Evolutionary conservation across 2,888 invertebrate genomes (phyloP).

Genomic region (Scaptomyza caliginosa): DNA sequence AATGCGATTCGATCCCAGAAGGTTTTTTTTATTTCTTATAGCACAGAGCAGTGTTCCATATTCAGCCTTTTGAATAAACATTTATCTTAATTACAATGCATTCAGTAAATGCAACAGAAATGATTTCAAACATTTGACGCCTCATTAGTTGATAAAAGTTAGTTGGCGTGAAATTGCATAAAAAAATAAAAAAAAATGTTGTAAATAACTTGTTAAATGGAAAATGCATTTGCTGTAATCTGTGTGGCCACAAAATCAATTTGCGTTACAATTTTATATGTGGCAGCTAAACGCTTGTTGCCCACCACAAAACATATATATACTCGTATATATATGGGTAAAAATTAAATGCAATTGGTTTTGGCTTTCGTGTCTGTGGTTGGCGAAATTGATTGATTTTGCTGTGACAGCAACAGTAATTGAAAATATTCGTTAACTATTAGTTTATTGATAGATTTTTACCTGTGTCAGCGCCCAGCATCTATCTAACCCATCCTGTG

Average conservation of each 20-base stretch:
- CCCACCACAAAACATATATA: neutral
- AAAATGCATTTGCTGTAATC: conserved; percentile 73
- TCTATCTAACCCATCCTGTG: conserved; percentile 65
- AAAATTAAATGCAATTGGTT: conserved; percentile 72
- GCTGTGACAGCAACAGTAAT: conserved; percentile 77
- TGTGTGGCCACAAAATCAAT: conserved; percentile 77
- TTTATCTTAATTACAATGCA: conserved; percentile 59
- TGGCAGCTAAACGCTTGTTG: conserved; percentile 28
- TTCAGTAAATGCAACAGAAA: conserved; percentile 64
- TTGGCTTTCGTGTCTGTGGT: conserved; percentile 61
- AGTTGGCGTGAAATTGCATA: conserved; percentile 25
- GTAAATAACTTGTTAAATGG: conserved; percentile 44
- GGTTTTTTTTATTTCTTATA: conserved; percentile 17
- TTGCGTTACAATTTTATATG: conserved; percentile 62
- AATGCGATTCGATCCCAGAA: conserved; percentile 52
- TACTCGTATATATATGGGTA: conserved; percentile 37
- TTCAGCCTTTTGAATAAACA: conserved; percentile 15
- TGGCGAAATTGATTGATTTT: conserved; percentile 70
- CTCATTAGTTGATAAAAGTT: conserved; percentile 59
- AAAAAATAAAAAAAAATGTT: conserved; percentile 7
- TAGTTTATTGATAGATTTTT: conserved; percentile 52
- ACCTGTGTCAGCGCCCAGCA: conserved; percentile 36
- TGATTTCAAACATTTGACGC: conserved; percentile 57
- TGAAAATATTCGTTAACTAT: conserved; percentile 78
- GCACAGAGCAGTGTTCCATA: conserved; percentile 27